A percentile compares a stretch with the other conserved stretches of the same genome.
These are phyloP conservation scores for Glaucidium brasilianum DNA, from an alignment of 2,113 vertebrate genomes.

Conservation along the genomic window DNA sequence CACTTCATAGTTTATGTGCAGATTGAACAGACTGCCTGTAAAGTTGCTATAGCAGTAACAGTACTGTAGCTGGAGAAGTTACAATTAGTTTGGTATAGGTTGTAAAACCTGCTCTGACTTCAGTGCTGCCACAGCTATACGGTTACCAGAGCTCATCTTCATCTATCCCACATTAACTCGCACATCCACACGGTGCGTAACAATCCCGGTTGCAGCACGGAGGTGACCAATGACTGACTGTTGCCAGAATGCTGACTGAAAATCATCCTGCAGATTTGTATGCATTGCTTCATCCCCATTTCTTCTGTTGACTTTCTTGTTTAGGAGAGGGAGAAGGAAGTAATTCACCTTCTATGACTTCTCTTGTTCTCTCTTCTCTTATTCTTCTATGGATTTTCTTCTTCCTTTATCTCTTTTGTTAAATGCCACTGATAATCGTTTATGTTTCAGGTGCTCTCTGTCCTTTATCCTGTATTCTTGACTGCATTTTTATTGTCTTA, in stretches of 20 bases:
- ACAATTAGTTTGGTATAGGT: rapidly evolving
- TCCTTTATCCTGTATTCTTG: not conserved
- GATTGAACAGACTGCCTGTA: not conserved
- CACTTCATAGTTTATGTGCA: not conserved
- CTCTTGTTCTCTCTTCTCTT: not conserved
- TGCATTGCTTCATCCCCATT: not conserved
- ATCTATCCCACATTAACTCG: rapidly evolving
- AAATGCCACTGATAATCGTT: not conserved
- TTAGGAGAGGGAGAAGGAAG: not conserved
- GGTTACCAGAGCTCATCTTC: not conserved
- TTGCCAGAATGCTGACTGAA: not conserved
- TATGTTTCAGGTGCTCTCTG: not conserved
- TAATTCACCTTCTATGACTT: not conserved
- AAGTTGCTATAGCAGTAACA: not conserved
- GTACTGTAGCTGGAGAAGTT: not conserved
- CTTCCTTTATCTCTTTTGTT: rapidly evolving
- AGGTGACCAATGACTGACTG: not conserved
- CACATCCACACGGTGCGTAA: too few species aligned
- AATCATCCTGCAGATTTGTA: not conserved
- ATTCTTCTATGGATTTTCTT: not conserved
- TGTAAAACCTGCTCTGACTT: not conserved
- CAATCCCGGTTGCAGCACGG: rapidly evolving
- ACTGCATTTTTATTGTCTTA: not conserved
- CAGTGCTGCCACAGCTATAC: not conserved
- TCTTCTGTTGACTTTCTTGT: not conserved